phyloP scores from a whole-genome alignment of 2,797 vertebrate species.

The Falco biarmicus region DNA sequence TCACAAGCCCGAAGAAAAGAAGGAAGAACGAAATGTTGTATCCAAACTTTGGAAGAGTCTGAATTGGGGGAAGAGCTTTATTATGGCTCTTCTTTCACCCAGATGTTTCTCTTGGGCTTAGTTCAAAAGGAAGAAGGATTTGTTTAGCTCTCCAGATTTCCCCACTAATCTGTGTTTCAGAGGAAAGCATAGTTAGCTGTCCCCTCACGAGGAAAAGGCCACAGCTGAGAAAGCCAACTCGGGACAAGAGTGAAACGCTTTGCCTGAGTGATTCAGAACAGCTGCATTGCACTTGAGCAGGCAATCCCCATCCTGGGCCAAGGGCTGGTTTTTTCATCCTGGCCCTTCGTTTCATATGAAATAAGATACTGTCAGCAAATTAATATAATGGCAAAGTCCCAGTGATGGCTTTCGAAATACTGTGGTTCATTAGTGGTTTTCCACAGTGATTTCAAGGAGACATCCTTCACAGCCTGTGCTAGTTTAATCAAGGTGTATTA shows the following conservation, averaged over 20 bases:
- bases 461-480: not conserved
- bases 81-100: constrained; percentile 34
- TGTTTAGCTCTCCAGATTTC: constrained; percentile 12
- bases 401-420: not conserved
- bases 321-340: not conserved
- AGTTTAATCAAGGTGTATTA: not conserved
- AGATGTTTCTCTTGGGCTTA: constrained; percentile 40
- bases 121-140: constrained; percentile 20
- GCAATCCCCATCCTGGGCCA: not conserved
- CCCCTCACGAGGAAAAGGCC: not conserved
- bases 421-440: not conserved
- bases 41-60: constrained; percentile 4
- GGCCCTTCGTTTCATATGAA: not conserved
- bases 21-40: constrained; percentile 3
- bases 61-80: not conserved
- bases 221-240: not conserved
- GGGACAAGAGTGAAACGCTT: not conserved
- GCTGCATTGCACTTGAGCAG: not conserved
- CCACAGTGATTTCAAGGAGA: not conserved
- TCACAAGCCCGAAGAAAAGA: constrained; percentile 29
- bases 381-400: not conserved
- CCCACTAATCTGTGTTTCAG: not conserved
- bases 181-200: not conserved
- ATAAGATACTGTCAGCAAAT: not conserved
- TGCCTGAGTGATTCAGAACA: not conserved